Base-by-base conservation (phyloP, 2,113 vertebrate species). In the Tragelaphus buxtoni region DNA sequence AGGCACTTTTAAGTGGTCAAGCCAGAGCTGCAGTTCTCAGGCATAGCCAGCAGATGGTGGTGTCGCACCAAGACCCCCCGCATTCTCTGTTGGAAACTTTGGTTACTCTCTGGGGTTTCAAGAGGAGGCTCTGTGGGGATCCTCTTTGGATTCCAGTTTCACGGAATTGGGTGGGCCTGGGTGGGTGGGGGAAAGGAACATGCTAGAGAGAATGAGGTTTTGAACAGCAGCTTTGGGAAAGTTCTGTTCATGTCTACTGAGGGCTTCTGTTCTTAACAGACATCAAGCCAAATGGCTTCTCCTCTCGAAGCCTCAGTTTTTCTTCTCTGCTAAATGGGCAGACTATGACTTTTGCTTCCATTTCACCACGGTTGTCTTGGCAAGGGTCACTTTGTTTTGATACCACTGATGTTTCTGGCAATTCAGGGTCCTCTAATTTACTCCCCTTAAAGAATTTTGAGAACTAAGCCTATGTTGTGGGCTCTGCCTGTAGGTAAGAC, bases 41-140 rank as follows among this genome's bases (percentile, higher is more conserved):
- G 0, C 1, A 2, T 0, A 47, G 14, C 96, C 98, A 95, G 98
- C 95, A 98, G 98, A 95, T 98, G 98, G 98, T 60, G 91, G 88
- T 90, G 51, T 94, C 82, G 95, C 63, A 97, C 96, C 96, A 96
- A 94, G 47, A 95, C 86, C 9, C 9, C 0, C 53, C 5, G 35
- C 13, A 8, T 4, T 58, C 12, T 32, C 20, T 1, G 1, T 16
- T 26, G 58, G 77, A 94, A 55, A 69, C 26, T 30, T 2, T 0
- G 16, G 56, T 5, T 58, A 2, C 14, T 7, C 14, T 28, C 14
- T 32, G 30, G 9, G 8, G 13, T 16, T 0, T 53, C 9, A 16
- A 56, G 72, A 53, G 39, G 74, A 12, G 61, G 30, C 28, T 51
- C 9, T 7, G 1, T 0, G 1, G 47, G 24, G 45, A 60, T 5